Evolutionary conservation across 2,797 vertebrate genomes (phyloP), one percentile per base, ranked within the genome.

Genomic region (Enoplosus armatus): DNA sequence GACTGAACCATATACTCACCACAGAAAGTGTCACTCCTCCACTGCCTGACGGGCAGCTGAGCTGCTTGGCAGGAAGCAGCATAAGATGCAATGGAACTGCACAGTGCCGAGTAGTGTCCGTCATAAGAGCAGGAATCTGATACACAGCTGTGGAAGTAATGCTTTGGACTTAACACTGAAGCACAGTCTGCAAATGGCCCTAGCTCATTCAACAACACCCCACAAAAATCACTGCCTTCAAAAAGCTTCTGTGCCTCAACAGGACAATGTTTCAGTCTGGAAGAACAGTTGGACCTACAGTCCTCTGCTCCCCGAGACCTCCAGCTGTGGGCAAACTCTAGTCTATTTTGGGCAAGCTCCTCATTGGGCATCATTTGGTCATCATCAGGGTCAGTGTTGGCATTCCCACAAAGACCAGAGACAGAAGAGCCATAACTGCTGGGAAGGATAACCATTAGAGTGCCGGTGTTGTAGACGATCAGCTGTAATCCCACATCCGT

Each of bases 321-420:
- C 95, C 95, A 96, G 80, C 90, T 93, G 1, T 0, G 50, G 6
- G 85, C 94, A 26, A 96, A 89, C 20, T 93, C 89, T 0, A 60
- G 27, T 0, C 31, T 0, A 1, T 85, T 37, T 0, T 51, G 1
- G 0, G 71, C 91, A 33, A 54, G 31, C 0, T 71, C 29, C 0
- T 58, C 61, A 0, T 73, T 43, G 0, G 89, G 72, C 0, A 68
- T 90, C 20, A 84, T 68, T 39, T 83, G 73, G 3, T 96, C 95
- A 0, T 96, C 94, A 0, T 0, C 0, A 0, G 86, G 72, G 26
- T 96, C 1, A 0, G 84, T 3, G 58, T 88, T 95, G 20, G 76
- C 89, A 65, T 96, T 95, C 5, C 95, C 94, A 0, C 96, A 96
- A 29, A 96, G 74, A 16, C 95, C 95, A 0, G 92, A 94, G 8